Evolutionary conservation across 2,797 vertebrate genomes (phyloP).

Genomic region (Fistularia commersonii): DNA sequence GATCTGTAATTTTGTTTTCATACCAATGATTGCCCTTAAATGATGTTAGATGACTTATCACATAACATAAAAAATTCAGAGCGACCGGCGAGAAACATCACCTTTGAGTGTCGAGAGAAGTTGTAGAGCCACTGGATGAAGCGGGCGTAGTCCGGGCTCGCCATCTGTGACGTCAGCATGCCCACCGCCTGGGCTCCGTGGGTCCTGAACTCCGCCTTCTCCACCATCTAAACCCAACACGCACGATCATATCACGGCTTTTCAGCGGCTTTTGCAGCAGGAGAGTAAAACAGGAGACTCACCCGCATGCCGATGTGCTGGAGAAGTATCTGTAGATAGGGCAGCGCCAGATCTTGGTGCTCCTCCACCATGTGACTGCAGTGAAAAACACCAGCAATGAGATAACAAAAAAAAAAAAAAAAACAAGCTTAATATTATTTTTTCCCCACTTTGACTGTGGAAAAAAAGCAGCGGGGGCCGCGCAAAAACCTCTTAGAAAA

Average conservation of each 20-base stretch:
- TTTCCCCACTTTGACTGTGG: background rate
- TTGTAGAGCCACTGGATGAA: constrained; percentile 87
- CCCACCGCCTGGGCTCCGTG: constrained; percentile 81
- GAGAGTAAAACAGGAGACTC: constrained; percentile 9
- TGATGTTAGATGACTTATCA: no score
- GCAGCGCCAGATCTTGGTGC: constrained; percentile 73
- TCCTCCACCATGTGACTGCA: constrained; percentile 81
- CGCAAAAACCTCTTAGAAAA: no score
- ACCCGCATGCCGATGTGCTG: constrained; percentile 94
- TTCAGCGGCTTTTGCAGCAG: no score
- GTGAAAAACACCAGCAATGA: background rate
- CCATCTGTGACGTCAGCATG: constrained; percentile 77
- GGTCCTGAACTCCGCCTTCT: constrained; percentile 86
- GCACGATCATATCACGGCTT: background rate
- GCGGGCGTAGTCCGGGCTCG: constrained; percentile 70
- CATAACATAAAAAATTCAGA: no score
- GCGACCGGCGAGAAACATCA: constrained; percentile 13
- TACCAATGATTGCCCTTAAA: no score
- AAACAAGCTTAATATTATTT: no score
- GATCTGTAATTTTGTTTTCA: no score
- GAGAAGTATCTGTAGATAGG: constrained; percentile 82
- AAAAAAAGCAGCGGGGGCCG: no score
- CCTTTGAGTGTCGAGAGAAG: constrained; percentile 82
- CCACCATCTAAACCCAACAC: constrained; percentile 80
- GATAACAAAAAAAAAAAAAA: background rate